These are phyloP conservation scores for Drosophila athabasca DNA, from an alignment of 1,140 invertebrate genomes.

Conservation along the genomic window DNA sequence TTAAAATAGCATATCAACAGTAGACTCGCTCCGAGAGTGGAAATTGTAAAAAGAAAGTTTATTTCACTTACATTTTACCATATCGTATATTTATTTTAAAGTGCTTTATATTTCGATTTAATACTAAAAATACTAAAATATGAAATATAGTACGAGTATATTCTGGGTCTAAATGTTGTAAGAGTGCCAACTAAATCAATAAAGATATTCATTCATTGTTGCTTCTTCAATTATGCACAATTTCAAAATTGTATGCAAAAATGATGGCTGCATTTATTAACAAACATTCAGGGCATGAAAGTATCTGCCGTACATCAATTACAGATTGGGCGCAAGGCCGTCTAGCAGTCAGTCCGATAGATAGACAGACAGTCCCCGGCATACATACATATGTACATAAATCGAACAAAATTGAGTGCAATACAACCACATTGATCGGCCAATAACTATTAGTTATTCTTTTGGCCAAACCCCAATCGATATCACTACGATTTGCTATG, in stretches of 20 bases:
- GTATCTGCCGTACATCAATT: constrained; percentile 59
- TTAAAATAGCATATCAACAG: too few species aligned
- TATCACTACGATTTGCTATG: too few species aligned
- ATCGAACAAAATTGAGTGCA: constrained; percentile 57
- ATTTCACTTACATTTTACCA: too few species aligned
- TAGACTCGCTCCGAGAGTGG: too few species aligned
- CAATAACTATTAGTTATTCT: constrained; percentile 39
- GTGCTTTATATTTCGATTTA: too few species aligned
- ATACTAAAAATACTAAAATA: neutral
- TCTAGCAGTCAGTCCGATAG: constrained; percentile 45
- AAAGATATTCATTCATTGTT: too few species aligned
- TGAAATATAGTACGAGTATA: too few species aligned
- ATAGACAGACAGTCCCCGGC: constrained; percentile 15
- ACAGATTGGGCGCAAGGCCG: constrained; percentile 71
- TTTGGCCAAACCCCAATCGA: constrained; percentile 36
- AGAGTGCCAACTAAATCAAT: too few species aligned
- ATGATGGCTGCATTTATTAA: constrained; percentile 10
- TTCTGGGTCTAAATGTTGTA: too few species aligned
- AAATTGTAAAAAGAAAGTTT: too few species aligned
- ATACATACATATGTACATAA: constrained; percentile 25
- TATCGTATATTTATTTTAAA: neutral
- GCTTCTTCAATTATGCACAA: too few species aligned
- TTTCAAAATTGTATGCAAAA: too few species aligned
- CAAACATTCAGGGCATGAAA: constrained; percentile 25
- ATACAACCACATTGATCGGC: neutral